Evolutionary conservation across 2,888 invertebrate species (phyloP), one percentile per base, ranked within the genome.

Genomic region (Hypomecis punctinalis): DNA sequence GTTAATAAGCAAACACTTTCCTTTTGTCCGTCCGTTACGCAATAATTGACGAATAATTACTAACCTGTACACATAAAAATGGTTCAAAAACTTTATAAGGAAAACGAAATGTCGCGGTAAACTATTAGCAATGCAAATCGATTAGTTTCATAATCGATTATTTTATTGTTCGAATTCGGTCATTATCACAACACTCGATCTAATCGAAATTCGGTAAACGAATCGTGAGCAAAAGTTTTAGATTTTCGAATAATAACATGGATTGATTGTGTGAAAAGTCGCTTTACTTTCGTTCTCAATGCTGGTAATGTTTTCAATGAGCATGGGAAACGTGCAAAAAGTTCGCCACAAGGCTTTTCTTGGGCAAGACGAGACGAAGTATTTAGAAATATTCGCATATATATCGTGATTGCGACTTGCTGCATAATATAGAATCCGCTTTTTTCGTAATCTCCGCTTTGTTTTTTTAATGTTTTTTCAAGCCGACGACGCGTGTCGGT

Each of bases 201-300:
- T 13, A 8, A n/a, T 1, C 40, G 5, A 10, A 36, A 33, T 13
- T 10, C 13, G 4, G 35, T 37, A 4, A 47, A 33, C 11, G 7
- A 5, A 13, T 55, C 9, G 7, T 13, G 8, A 47, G 36, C 23
- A 56, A 37, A 55, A 11, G 7, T 36, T 13, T 36, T 55, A 1
- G 33, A 54, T 10, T 58, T 42, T 45, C 13, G 43, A 47, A 42
- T 48, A 35, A 10, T 10, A 56, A 53, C 39, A 54, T 13, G 9
- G 53, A 63, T 68, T 58, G 58, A 66, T 63, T 57, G 46, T 67
- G 65, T 60, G 71, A 67, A 67, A 59, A 57, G 53, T 59, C 39
- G 63, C 1, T 68, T 75, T 76, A 83, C 88, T 85, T 86, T 86
- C 86, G 68, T 82, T 85, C 77, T 82, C 77, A 66, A 72, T 67